Evolutionary conservation across 2,888 invertebrate genomes (phyloP), one percentile per base, ranked within the genome.

Genomic region (Himalopsyche anomala): DNA sequence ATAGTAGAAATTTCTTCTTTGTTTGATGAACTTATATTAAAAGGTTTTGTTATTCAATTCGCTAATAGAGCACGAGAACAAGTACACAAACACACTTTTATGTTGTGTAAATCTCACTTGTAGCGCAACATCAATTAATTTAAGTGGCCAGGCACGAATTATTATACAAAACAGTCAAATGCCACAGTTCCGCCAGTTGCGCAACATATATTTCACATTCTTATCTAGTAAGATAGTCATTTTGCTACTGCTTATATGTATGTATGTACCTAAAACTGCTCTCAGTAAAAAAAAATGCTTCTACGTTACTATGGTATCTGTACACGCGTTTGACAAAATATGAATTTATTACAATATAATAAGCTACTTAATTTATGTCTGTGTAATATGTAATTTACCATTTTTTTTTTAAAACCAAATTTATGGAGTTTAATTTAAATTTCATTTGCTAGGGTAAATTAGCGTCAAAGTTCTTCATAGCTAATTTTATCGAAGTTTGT

Each of bases 161-260:
- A 74, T 74, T 74, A 74, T 74, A 74, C 74, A 74, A 74, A 74
- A 74, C 74, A 74, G 36, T 74, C 74, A 74, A 74, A 74, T 74
- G 74, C 74, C 74, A 74, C 74, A 74, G 74, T 74, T 74, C 74
- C 74, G 74, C 74, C 74, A 36, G 36, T 74, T 74, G 5, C 15
- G 51, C 51, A 36, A 36, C 36, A 38, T 5, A 36, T 74, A 74
- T 28, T 62, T 62, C 62, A 38, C 74, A 12, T 15, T 74, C 38
- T 74, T 74, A 74, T 74, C 74, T 74, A 38, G 15, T 74, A 74
- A 38, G 38, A 36, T 74, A 74, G 74, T 28, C 19, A 19, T 56
- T 56, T 19, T 56, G 19, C 56, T 8, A 11, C 45, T 15, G 3
- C 42, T 42, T 42, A 5, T 42, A 42, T 15, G 51, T 51, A 15